phyloP scores from a whole-genome alignment of 2,113 vertebrate species.

The Brienomyrus longianalis region DNA sequence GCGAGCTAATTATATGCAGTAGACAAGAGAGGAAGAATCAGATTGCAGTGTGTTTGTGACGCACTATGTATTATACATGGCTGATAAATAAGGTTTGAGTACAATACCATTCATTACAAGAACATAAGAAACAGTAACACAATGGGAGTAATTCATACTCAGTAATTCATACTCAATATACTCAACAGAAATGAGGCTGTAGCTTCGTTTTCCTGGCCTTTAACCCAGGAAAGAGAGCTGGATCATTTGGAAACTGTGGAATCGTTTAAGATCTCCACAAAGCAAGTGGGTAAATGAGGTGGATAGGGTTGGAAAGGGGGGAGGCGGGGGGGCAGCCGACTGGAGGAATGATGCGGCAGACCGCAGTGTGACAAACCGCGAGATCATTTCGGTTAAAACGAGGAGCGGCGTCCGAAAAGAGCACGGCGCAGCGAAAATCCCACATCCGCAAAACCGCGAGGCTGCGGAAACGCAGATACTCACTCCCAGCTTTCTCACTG shows the following conservation, averaged over 20 bases:
- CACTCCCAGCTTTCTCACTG: not conserved
- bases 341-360: not conserved
- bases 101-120: not conserved
- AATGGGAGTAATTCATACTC: not conserved
- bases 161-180: not conserved
- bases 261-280: not conserved
- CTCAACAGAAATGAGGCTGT: not conserved
- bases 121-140: not conserved
- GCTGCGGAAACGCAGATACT: not conserved
- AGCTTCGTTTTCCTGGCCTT: not conserved
- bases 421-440: not conserved
- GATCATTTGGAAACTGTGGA: not conserved
- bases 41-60: not conserved
- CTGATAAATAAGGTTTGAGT: not conserved
- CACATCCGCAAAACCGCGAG: not conserved
- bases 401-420: not conserved
- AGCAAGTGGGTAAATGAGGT: not conserved
- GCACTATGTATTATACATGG: not conserved
- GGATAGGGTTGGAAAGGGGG: not conserved
- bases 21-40: not conserved
- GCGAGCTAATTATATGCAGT: not conserved
- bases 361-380: not conserved
- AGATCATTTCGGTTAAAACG: not conserved
- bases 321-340: not conserved
- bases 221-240: not conserved